phyloP scores from a whole-genome alignment of 2,888 invertebrate genomes.

The Diaphora mendica region DNA sequence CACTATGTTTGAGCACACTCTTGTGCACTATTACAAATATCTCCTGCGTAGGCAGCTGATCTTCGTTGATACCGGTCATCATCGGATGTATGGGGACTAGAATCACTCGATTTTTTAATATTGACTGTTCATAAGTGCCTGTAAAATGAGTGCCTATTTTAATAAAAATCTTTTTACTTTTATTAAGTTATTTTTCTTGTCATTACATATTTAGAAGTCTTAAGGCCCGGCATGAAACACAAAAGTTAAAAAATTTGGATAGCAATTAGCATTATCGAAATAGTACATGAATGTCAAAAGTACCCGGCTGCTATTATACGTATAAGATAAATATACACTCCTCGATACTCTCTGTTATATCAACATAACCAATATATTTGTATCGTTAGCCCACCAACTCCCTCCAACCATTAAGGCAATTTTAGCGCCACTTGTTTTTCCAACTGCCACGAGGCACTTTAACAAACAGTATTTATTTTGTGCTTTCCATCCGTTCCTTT shows the following conservation, averaged over 20 bases:
- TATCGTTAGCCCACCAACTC: constrained; percentile 35
- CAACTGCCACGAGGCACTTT: constrained; percentile 62
- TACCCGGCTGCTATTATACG: constrained; percentile 1
- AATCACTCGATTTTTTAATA: too few species aligned
- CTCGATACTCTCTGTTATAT: constrained; percentile 29
- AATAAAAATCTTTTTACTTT: too few species aligned
- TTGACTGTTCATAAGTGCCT: too few species aligned
- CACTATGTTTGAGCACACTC: too few species aligned
- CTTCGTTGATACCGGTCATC: too few species aligned
- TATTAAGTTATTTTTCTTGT: too few species aligned
- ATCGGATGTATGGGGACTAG: too few species aligned
- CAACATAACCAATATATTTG: constrained; percentile 45
- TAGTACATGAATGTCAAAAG: constrained; percentile 4
- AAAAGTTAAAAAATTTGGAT: background rate
- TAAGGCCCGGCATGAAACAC: background rate
- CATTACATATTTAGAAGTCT: too few species aligned
- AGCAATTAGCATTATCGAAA: too few species aligned
- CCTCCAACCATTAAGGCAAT: constrained; percentile 55
- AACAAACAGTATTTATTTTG: constrained; percentile 70
- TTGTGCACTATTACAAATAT: too few species aligned
- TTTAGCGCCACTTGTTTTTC: constrained; percentile 59
- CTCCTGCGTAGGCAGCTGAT: too few species aligned
- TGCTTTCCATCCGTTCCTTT: constrained; percentile 58
- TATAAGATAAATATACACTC: constrained; percentile 30
- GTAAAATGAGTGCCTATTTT: too few species aligned